Base-by-base conservation (phyloP, 2,113 vertebrate species). In the Triplophysa tibetana region DNA sequence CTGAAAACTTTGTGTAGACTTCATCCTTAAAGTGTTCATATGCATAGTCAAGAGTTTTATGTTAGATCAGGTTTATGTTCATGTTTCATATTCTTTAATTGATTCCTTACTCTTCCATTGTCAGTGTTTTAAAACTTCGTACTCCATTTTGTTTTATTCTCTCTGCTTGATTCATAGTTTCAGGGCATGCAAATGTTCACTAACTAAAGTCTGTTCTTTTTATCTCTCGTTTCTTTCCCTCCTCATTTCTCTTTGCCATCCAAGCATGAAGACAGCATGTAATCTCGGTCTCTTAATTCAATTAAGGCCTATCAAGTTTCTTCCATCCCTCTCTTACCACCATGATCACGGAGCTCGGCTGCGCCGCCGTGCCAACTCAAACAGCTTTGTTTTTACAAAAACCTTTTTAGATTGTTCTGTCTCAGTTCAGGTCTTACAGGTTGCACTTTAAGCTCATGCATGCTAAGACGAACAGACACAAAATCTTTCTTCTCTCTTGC, bases 281-380 rank as follows among this genome's bases (percentile, higher is more conserved):
- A 80, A 50, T 70, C 56, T 56, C 29, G 75, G 26, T 50, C 23
- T 84, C 81, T 81, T 75, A 75, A 75, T 86, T 83, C 81, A 67
- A 77, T 86, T 72, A 81, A 73, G 69, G 70, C 73, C 78, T 84
- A 79, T 91, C 84, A 67, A 74, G 80, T 80, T 82, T 43, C 80
- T 68, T 43, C 70, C 2, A 64, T 66, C 48, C 62, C 67, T 73
- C 68, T 16, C 63, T 4, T 75, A 29, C 75, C 67, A 24, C 72
- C 58, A 38, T 75, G 48, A 58, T 48, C 23, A 41, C 0, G 60
- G 45, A 75, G 81, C 68, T 58, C 73, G 77, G 17, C 38, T 17
- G 8, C 72, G 17, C 48, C 29, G 23, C 19, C 3, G 33, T 50
- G 81, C 81, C 77, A 78, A 78, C 45, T 45, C 10, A 85, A 83